phyloP scores from a whole-genome alignment of 2,797 vertebrate genomes.

The Scleropages formosus region DNA sequence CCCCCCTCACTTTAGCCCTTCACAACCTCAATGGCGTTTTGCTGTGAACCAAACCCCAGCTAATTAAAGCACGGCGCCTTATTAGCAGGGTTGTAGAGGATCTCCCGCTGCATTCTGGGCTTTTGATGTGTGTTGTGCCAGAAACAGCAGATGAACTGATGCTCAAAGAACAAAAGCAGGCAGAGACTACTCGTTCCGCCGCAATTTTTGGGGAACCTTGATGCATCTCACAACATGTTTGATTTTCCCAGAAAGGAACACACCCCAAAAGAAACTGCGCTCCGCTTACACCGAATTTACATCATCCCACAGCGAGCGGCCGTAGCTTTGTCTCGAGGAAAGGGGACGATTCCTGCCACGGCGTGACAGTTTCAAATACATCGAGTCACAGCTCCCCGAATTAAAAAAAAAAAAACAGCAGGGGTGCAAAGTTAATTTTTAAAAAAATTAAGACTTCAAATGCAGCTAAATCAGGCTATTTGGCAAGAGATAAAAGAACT shows the following conservation, averaged over 20 bases:
- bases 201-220: constrained; percentile 12
- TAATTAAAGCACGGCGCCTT: constrained; percentile 47
- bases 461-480: not conserved
- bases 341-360: not conserved
- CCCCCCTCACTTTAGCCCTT: constrained; percentile 12
- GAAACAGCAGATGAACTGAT: constrained; percentile 31
- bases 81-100: constrained; percentile 37
- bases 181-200: not conserved
- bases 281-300: constrained; percentile 26
- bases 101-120: not conserved
- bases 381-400: too few relatives aligned
- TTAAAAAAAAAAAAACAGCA: too few relatives aligned
- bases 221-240: not conserved
- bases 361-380: too few relatives aligned
- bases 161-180: constrained; percentile 27
- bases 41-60: constrained; percentile 37
- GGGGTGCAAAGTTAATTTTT: not conserved
- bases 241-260: constrained; percentile 2
- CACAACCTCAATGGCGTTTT: constrained; percentile 29
- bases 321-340: not conserved
- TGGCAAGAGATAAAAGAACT: constrained; percentile 1
- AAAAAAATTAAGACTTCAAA: constrained; percentile 1
- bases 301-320: constrained; percentile 4
- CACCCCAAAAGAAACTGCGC: not conserved
- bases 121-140: constrained; percentile 43